phyloP scores from a whole-genome alignment of 2,113 vertebrate genomes.

The Cephalopholis sonnerati region DNA sequence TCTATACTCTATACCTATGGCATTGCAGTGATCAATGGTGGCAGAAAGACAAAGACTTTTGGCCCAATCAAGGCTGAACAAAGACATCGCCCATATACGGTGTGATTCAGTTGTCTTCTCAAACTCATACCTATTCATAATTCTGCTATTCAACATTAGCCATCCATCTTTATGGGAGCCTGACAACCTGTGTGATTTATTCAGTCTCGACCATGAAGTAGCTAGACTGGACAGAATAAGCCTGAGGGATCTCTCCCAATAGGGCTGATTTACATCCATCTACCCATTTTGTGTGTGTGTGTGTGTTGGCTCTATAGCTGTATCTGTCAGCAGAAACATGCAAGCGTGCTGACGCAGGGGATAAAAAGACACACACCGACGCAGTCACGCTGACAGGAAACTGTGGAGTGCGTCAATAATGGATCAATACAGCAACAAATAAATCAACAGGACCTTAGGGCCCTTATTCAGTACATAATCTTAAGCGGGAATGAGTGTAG shows the following conservation, averaged over 20 bases:
- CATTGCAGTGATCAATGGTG: conserved; percentile 51
- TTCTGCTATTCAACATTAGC: conserved; percentile 22
- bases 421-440: conserved; percentile 62
- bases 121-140: conserved; percentile 52
- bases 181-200: conserved; percentile 64
- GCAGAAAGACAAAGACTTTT: conserved; percentile 61
- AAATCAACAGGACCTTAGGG: conserved; percentile 51
- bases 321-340: conserved; percentile 75
- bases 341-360: conserved; percentile 56
- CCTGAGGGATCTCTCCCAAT: conserved; percentile 48
- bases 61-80: conserved; percentile 58
- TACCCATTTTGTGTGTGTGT: conserved; percentile 16
- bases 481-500: conserved; percentile 29
- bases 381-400: conserved; percentile 41
- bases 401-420: conserved; percentile 15
- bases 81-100: conserved; percentile 35
- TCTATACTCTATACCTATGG: conserved; percentile 54
- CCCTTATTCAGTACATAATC: conserved; percentile 33
- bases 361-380: conserved; percentile 38
- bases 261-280: conserved; percentile 66
- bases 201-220: conserved; percentile 41
- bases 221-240: conserved; percentile 49
- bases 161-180: conserved; percentile 53
- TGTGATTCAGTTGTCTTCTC: conserved; percentile 25
- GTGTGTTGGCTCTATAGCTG: conserved; percentile 54